These are phyloP conservation scores for Brachyptera risi DNA, from an alignment of 2,888 invertebrate species.

Conservation along the genomic window DNA sequence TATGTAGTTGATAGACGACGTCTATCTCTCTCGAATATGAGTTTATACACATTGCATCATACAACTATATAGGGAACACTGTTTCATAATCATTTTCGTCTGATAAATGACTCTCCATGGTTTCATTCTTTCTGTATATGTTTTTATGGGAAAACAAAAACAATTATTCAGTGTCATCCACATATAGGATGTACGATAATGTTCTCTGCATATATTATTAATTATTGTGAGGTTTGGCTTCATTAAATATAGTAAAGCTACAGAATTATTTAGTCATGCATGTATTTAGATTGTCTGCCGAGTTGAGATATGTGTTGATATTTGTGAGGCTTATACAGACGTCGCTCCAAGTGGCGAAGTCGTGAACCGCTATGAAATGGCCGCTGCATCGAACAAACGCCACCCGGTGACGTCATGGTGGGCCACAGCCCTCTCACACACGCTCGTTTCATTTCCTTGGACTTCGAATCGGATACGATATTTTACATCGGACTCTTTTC, in stretches of 20 bases:
- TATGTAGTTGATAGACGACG: background rate
- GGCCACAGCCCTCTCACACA: no score
- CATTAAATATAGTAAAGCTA: background rate
- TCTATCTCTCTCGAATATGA: background rate
- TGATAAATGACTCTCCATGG: no score
- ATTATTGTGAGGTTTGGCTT: background rate
- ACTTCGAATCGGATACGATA: background rate
- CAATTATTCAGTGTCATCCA: background rate
- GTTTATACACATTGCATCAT: no score
- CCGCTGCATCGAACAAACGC: no score
- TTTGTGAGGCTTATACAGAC: no score
- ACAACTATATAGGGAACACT: no score
- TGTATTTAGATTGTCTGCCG: background rate
- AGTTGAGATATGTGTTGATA: background rate
- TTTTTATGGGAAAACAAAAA: background rate
- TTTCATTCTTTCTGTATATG: no score
- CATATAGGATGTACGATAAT: background rate
- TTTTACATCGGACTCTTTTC: constrained; percentile 9
- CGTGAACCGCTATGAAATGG: no score
- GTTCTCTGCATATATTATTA: no score
- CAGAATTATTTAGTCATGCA: constrained; percentile 5
- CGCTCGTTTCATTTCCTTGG: background rate
- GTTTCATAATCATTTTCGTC: no score
- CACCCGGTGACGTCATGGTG: no score
- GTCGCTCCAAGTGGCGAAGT: no score